These are phyloP conservation scores for Stictocephala bisonia DNA, from an alignment of 2,888 invertebrate species.

Conservation along the genomic window DNA sequence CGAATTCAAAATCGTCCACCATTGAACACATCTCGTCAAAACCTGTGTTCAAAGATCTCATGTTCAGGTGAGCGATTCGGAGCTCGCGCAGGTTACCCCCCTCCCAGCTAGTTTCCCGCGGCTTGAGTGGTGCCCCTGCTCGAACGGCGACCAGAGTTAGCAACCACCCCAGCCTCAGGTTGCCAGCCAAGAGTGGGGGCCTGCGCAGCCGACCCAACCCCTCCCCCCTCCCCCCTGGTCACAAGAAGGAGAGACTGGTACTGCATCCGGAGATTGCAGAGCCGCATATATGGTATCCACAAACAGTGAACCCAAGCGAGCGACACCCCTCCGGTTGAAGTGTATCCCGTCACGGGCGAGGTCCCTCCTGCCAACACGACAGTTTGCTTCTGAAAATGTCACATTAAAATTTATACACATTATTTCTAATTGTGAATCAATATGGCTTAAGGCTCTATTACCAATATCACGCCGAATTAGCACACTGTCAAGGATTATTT, in stretches of 20 bases:
- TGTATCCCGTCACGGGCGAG: slow-evolving; percentile 19
- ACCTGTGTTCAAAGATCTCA: slow-evolving; percentile 8
- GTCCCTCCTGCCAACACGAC: too few species aligned
- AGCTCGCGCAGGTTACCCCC: neutral
- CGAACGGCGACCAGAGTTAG: neutral
- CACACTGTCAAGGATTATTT: slow-evolving; percentile 3
- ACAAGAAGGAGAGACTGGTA: neutral
- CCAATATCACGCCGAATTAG: slow-evolving; percentile 6
- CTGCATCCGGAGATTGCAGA: neutral
- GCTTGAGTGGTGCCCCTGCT: neutral
- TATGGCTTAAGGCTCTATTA: neutral
- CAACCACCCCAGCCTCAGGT: neutral
- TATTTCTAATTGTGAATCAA: neutral
- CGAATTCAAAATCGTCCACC: neutral
- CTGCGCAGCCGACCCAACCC: neutral
- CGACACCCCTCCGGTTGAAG: slow-evolving; percentile 6
- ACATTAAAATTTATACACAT: slow-evolving; percentile 9
- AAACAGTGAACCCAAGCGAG: slow-evolving; percentile 25
- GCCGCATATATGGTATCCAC: neutral
- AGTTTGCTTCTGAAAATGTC: neutral
- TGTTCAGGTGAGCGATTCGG: neutral
- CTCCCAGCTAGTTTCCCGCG: slow-evolving; percentile 20
- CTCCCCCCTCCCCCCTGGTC: neutral
- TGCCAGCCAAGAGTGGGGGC: neutral
- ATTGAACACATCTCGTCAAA: slow-evolving; percentile 13